Conservation (phyloP, 2,113 vertebrate species). For the Salvelinus fontinalis region DNA sequence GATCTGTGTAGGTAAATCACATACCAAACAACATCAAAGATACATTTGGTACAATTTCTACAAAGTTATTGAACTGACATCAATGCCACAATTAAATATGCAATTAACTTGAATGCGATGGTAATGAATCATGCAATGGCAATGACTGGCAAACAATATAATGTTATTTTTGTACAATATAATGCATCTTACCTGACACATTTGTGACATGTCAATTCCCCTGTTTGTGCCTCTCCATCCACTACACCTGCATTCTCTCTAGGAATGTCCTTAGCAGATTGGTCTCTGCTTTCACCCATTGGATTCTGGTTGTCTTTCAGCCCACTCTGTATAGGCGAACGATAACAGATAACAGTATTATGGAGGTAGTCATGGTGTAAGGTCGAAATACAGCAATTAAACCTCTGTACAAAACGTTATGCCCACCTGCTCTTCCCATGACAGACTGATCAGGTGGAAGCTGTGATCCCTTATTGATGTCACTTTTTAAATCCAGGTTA, state of each 20-base stretch:
- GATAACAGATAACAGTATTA: not conserved
- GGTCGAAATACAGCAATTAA: not conserved
- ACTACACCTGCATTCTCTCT: not conserved
- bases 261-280: not conserved
- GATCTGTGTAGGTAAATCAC: conserved; percentile 41
- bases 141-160: not conserved
- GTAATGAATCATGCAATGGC: not conserved
- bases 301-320: not conserved
- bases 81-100: not conserved
- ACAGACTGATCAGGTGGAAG: too few relatives aligned
- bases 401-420: not conserved
- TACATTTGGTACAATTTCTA: not conserved
- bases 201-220: not conserved
- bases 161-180: not conserved
- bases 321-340: not conserved
- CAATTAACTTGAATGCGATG: not conserved
- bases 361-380: not conserved
- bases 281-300: not conserved
- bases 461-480: too few relatives aligned
- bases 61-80: not conserved
- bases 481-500: too few relatives aligned
- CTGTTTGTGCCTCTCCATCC: not conserved
- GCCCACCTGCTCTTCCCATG: too few relatives aligned
- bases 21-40: not conserved
- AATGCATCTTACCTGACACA: not conserved